Evolutionary conservation across 64 coral and sea anemone species (phyloP).

Genomic region (Catalaphyllia jardinei): DNA sequence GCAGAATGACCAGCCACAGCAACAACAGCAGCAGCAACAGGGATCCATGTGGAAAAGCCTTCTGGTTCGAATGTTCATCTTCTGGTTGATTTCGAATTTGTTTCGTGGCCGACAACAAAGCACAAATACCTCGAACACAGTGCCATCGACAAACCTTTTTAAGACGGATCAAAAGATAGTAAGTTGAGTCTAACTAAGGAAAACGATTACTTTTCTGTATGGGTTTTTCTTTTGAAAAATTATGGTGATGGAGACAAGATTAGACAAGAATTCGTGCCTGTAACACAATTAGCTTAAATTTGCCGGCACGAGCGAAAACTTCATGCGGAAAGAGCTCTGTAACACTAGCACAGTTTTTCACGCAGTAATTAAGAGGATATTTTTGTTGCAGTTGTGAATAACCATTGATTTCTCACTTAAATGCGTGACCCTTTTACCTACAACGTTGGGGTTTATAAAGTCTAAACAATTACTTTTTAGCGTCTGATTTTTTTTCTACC

Average conservation of each 20-base stretch:
- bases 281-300: background rate
- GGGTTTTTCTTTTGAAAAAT: background rate
- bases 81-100: conserved; percentile 75
- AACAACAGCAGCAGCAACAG: conserved; percentile 62
- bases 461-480: no score
- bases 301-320: background rate
- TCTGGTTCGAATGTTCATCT: conserved; percentile 70
- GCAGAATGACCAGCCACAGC: conserved; percentile 26
- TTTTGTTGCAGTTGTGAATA: no score
- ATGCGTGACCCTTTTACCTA: no score
- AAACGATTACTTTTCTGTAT: background rate
- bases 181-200: background rate
- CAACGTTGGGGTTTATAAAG: no score
- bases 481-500: no score
- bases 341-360: no score
- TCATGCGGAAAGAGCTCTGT: no score
- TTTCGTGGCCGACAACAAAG: conserved; percentile 63
- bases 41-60: conserved; percentile 72
- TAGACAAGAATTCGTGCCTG: background rate
- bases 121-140: background rate
- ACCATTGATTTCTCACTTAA: no score
- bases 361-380: no score
- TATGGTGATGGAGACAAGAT: background rate
- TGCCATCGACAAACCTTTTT: conserved; percentile 63
- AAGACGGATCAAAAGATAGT: conserved; percentile 51